A percentile compares a stretch with the other conserved stretches of the same genome.
Evolutionary conservation across 37 sponge, comb jelly and placozoan species (phyloP).

Genomic region (Diacarnus erythraeanus): DNA sequence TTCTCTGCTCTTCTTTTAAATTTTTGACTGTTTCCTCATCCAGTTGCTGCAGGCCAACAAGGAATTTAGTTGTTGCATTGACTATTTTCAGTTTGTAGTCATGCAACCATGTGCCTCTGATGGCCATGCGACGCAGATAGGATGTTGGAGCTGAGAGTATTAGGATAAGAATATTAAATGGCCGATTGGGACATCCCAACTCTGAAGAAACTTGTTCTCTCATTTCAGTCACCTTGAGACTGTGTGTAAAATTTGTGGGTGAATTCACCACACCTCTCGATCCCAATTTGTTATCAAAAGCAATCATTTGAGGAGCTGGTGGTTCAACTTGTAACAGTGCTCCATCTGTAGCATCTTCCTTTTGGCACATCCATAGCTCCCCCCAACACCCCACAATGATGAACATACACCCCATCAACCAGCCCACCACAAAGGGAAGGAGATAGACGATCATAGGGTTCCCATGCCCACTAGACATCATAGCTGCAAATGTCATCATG

Average conservation of each 20-base stretch:
- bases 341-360: not conserved
- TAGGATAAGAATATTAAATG: constrained; percentile 24
- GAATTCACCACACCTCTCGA: not conserved
- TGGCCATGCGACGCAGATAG: constrained; percentile 3
- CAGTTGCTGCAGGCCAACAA: constrained; percentile 35
- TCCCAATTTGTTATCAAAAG: not conserved
- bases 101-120: constrained; percentile 50
- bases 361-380: not conserved
- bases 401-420: not conserved
- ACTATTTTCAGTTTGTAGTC: not conserved
- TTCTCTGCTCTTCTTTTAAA: constrained; percentile 11
- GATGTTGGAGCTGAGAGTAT: constrained; percentile 21
- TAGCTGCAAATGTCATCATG: too few species aligned
- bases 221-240: not conserved
- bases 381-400: not conserved
- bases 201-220: not conserved
- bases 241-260: not conserved
- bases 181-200: constrained; percentile 17
- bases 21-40: not conserved
- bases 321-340: not conserved
- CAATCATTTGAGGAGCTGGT: not conserved
- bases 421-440: constrained; percentile 13
- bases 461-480: not conserved
- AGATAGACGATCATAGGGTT: not conserved
- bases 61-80: constrained; percentile 26